Base-by-base conservation (phyloP, 30 jellyfish, hydroid and myxozoan species). In the Calvadosia cruxmelitensis region DNA sequence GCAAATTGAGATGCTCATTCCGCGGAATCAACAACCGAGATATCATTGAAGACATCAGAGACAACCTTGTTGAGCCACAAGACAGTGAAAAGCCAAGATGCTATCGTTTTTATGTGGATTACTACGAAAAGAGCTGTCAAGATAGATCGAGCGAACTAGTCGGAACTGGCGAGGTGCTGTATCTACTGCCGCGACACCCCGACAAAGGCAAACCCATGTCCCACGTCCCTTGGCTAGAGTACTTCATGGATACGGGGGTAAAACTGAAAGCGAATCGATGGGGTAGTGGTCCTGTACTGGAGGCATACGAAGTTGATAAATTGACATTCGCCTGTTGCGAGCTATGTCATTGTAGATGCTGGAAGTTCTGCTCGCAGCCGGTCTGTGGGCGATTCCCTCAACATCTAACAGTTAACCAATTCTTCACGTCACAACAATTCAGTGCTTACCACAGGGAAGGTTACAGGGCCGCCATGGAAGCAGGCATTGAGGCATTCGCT, bases 381-480 rank as follows among this genome's bases (percentile, higher is more conserved):
- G 2, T 80, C 42, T 72, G 81, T 30, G 93, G 93, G 24, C 48
- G 67, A 24, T 80, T 80, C 57, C 93, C 93, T 10, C 77, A 80
- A 25, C 93, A 80, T 73, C 62, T 76, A 57, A 80, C 93, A 0
- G 93, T 83, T 1, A 80, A 80, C 36, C 93, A 80, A 72, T 80
- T 80, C 26, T 80, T 80, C 72, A 80, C 93, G 0, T 83, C 77
- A 3, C 80, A 68, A 24, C 68, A 49, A 5, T 80, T 80, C 81
- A 80, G 93, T 80, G 93, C 85, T 0, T 80, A 80, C 36, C 93
- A 80, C 31, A 52, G 93, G 68, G 93, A 80, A 57, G 93, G 93
- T 24, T 80, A 70, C 33, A 66, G 79, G 67, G 83, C 93, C 12
- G 66, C 78, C 35, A 34, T 80, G 25, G 85, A 80, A 13, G 70